Percentiles rank a stretch among this genome's conserved stretches.
These are phyloP conservation scores for Pollenia amentaria DNA, from an alignment of 2,888 invertebrate genomes.

Conservation along the genomic window DNA sequence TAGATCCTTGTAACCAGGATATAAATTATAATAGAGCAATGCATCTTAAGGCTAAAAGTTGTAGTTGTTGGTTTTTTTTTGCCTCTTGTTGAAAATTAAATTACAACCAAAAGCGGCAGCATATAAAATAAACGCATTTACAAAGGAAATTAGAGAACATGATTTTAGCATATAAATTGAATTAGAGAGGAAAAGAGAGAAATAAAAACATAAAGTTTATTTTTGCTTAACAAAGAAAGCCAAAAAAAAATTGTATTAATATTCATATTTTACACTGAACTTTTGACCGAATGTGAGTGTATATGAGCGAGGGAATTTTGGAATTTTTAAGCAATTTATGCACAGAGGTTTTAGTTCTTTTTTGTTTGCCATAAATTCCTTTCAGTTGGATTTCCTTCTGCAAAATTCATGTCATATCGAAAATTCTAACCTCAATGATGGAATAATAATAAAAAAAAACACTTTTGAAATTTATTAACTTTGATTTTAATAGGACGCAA, in stretches of 20 bases:
- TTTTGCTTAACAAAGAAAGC: neutral
- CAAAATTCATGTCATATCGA: too few species aligned
- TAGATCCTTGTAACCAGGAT: slow-evolving; percentile 37
- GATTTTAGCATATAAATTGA: slow-evolving; percentile 42
- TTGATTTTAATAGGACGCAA: too few species aligned
- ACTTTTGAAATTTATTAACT: too few species aligned
- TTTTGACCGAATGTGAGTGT: neutral
- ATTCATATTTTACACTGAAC: neutral
- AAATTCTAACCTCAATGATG: too few species aligned
- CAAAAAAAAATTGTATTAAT: neutral
- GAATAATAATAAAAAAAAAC: neutral
- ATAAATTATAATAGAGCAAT: slow-evolving; percentile 32
- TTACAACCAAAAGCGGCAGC: slow-evolving; percentile 17
- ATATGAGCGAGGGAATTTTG: slow-evolving; percentile 20
- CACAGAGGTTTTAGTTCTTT: neutral
- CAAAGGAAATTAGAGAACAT: slow-evolving; percentile 32
- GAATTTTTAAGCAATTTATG: slow-evolving; percentile 13
- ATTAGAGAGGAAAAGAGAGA: slow-evolving; percentile 1
- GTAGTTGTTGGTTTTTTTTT: neutral
- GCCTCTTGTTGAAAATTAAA: neutral
- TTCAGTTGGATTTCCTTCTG: too few species aligned
- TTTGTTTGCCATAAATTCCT: too few species aligned
- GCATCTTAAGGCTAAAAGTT: slow-evolving; percentile 29
- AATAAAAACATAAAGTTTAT: neutral
- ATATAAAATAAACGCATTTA: neutral